Conservation (phyloP, 53 echinoderm and acorn worm species). For the Stichopus horrens region DNA sequence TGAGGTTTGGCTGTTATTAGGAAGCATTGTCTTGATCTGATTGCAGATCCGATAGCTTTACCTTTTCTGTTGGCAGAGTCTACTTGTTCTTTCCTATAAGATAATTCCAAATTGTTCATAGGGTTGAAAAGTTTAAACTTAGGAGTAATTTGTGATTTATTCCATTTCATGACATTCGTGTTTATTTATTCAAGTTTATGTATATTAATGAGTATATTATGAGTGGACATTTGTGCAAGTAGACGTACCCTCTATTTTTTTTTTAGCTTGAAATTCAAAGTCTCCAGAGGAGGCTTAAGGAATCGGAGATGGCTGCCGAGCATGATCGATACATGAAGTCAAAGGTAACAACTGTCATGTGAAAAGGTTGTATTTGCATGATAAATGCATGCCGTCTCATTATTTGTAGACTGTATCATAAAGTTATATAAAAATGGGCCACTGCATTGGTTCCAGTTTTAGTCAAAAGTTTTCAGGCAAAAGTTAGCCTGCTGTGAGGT, state of each 20-base stretch:
- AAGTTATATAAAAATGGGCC: too few species aligned
- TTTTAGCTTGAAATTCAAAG: constrained; percentile 79
- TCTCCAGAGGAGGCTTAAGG: constrained; percentile 81
- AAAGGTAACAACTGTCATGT: constrained; percentile 62
- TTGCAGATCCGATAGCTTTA: too few species aligned
- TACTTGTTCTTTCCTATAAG: too few species aligned
- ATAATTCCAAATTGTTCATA: too few species aligned
- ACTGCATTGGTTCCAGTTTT: too few species aligned
- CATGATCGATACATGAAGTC: constrained; percentile 91
- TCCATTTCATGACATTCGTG: background rate
- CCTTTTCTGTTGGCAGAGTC: too few species aligned
- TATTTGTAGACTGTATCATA: too few species aligned
- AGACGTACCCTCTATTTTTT: background rate
- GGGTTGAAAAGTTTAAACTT: too few species aligned
- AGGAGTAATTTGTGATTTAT: background rate
- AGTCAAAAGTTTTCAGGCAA: too few species aligned
- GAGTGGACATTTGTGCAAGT: background rate
- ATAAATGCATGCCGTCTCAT: background rate
- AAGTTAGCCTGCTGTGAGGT: too few species aligned
- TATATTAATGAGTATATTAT: background rate
- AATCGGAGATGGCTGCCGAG: constrained; percentile 86
- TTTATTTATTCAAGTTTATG: background rate
- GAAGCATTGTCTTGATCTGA: too few species aligned
- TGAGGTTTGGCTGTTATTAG: too few species aligned
- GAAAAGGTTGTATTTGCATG: background rate